A percentile compares a stretch with the other conserved stretches of the same genome.
phyloP scores from a whole-genome alignment of 2,113 vertebrate species.

The Meleagris gallopavo region DNA sequence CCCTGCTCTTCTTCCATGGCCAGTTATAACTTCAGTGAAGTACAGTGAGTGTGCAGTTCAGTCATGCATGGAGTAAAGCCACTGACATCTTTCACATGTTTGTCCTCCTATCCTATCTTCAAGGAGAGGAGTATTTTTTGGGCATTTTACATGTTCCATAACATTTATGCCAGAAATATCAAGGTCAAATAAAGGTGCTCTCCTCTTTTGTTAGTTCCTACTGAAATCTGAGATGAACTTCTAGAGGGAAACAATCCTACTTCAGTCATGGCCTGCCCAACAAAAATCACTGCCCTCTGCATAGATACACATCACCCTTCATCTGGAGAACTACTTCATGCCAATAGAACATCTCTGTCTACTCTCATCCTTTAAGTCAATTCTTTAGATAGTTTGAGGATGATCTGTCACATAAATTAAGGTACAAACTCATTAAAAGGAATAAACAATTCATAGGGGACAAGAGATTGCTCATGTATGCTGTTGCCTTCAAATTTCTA shows the following conservation, averaged over 20 bases:
- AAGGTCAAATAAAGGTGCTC: slow-evolving; percentile 40
- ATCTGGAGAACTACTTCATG: not conserved
- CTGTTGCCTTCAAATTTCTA: not conserved
- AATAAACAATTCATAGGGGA: not conserved
- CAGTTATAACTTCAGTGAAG: not conserved
- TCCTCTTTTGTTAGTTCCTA: not conserved
- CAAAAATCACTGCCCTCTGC: not conserved
- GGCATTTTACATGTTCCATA: not conserved
- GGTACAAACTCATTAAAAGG: not conserved
- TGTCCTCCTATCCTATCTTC: not conserved
- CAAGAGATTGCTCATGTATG: not conserved
- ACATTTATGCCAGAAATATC: slow-evolving; percentile 14
- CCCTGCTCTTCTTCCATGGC: not conserved
- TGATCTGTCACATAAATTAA: not conserved
- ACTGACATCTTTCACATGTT: not conserved
- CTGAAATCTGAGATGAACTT: slow-evolving; percentile 1
- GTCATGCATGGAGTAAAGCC: not conserved
- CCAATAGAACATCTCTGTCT: slow-evolving; percentile 16
- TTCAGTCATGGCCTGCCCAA: not conserved
- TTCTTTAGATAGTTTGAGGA: slow-evolving; percentile 10
- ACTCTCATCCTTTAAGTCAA: not conserved
- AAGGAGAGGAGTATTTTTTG: not conserved
- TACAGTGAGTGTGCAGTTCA: not conserved
- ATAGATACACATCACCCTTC: not conserved
- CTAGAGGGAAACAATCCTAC: not conserved